Conservation (phyloP, 2,888 invertebrate species). For the Caenorhabditis panamensis region DNA sequence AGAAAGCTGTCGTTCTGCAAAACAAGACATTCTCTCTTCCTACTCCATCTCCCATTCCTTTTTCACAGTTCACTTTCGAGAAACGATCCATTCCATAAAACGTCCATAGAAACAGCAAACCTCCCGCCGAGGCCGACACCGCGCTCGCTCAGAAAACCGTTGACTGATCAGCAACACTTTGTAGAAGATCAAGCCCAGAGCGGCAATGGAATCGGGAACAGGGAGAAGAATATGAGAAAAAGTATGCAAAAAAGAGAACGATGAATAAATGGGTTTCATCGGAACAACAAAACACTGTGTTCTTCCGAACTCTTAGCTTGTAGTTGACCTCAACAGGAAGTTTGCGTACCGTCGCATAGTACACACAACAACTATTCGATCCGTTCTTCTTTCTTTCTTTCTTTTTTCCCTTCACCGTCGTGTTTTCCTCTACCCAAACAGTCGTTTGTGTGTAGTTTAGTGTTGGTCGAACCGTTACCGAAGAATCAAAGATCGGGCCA, state of each 20-base stretch:
- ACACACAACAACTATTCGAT: constrained; percentile 4
- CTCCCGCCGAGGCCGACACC: not conserved
- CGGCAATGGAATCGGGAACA: not conserved
- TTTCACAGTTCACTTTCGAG: not conserved
- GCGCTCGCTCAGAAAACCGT: constrained; percentile 15
- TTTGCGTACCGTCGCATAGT: not conserved
- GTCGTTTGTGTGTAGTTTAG: constrained; percentile 12
- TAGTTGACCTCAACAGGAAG: constrained; percentile 4
- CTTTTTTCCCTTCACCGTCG: too few relatives aligned
- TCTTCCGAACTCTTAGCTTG: not conserved
- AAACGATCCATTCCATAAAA: constrained; percentile 4
- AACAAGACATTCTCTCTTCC: not conserved
- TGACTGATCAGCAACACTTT: constrained; percentile 56
- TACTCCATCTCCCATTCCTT: not conserved
- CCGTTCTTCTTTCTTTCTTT: too few relatives aligned
- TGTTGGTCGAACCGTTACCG: not conserved
- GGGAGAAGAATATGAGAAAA: not conserved
- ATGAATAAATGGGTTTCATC: not conserved
- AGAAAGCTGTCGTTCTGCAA: not conserved
- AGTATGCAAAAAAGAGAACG: not conserved
- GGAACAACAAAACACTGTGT: not conserved
- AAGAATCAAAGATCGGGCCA: constrained; percentile 41
- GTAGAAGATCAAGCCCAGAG: constrained; percentile 43
- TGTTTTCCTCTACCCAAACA: not conserved
- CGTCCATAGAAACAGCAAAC: constrained; percentile 13